Conservation (phyloP, 2,113 vertebrate genomes). For the Leucoraja erinaceus region DNA sequence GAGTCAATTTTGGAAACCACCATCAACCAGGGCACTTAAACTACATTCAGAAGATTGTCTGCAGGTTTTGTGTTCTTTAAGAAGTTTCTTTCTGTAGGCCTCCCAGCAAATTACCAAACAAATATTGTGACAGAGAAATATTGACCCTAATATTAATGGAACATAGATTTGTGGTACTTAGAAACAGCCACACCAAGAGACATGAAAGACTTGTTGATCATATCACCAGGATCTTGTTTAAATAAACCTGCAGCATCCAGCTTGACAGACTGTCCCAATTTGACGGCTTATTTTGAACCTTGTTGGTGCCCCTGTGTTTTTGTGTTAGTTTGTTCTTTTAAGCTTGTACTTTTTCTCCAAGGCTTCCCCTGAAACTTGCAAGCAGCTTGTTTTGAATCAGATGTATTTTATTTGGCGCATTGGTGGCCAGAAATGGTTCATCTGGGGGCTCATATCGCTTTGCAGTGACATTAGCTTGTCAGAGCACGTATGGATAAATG, state of each 20-base stretch:
- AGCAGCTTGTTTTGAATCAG: neutral
- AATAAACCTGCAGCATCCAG: neutral
- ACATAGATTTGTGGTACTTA: neutral
- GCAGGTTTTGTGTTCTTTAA: neutral
- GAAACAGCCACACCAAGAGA: neutral
- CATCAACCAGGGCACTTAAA: neutral
- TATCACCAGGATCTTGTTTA: neutral
- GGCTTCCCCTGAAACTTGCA: neutral
- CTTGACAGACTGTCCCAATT: neutral
- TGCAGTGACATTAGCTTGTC: neutral
- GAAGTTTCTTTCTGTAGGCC: neutral
- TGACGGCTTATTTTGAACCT: neutral
- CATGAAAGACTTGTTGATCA: neutral
- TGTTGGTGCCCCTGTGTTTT: neutral
- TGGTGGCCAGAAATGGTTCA: neutral
- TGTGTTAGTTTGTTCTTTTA: neutral
- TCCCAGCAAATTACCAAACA: neutral
- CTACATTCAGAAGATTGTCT: neutral
- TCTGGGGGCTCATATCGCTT: neutral
- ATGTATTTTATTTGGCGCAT: neutral
- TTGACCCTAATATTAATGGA: neutral
- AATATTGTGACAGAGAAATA: neutral
- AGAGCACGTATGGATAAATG: neutral
- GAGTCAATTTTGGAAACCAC: no score
- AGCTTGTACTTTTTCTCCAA: neutral